Conservation (phyloP, 2,888 invertebrate genomes). For the Sympetrum striolatum region DNA sequence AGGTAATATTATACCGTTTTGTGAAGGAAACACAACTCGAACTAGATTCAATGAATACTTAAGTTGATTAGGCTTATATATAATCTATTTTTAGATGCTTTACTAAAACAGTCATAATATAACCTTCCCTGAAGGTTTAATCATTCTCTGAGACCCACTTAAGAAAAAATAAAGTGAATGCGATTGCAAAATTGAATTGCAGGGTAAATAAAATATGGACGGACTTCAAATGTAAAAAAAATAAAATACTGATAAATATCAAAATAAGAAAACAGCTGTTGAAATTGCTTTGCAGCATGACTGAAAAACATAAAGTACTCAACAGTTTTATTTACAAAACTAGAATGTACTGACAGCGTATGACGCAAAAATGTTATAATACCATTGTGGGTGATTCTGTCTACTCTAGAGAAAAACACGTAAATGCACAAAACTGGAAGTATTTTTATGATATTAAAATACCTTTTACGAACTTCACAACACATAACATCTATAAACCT, state of each 20-base stretch:
- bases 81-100: slow-evolving; percentile 46
- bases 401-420: not conserved
- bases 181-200: slow-evolving; percentile 1
- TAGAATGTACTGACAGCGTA: slow-evolving; percentile 10
- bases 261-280: not conserved
- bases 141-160: slow-evolving; percentile 44
- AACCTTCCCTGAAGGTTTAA: slow-evolving; percentile 48
- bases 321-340: slow-evolving; percentile 32
- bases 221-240: not conserved
- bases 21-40: slow-evolving; percentile 50
- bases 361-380: not conserved
- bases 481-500: slow-evolving; percentile 2
- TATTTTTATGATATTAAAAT: slow-evolving; percentile 21
- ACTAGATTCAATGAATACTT: slow-evolving; percentile 51
- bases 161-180: not conserved
- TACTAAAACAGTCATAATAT: slow-evolving; percentile 47
- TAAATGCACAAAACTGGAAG: slow-evolving; percentile 33
- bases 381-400: not conserved
- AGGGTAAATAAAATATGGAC: slow-evolving; percentile 8
- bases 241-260: not conserved
- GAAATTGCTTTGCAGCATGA: not conserved
- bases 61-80: slow-evolving; percentile 47
- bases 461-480: slow-evolving; percentile 32
- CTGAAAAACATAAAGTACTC: not conserved
- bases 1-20: slow-evolving; percentile 41